Conservation (phyloP, 2,888 invertebrate species). For the Rhynchonema sp. region DNA sequence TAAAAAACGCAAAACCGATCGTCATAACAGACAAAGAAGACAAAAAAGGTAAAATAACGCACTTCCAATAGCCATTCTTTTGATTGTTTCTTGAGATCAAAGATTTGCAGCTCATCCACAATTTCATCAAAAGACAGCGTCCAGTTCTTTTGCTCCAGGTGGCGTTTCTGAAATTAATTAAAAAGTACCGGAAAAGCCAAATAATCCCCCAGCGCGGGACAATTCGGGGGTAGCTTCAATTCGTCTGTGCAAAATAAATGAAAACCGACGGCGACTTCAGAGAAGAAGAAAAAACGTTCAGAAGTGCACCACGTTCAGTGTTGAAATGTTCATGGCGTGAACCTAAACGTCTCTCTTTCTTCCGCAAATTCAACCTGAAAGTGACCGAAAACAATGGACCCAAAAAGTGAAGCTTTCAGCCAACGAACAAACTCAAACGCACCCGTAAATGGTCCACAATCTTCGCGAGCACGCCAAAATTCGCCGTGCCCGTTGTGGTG, state of each 20-base stretch:
- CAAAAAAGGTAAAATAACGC: no score
- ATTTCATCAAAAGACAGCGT: conserved; percentile 19
- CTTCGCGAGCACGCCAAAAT: conserved; percentile 21
- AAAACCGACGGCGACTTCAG: neutral
- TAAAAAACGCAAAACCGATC: no score
- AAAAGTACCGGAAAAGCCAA: neutral
- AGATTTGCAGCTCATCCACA: conserved; percentile 20
- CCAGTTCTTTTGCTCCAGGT: conserved; percentile 19
- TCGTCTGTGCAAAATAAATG: neutral
- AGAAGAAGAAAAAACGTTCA: neutral
- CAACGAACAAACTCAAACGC: no score
- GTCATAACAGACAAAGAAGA: no score
- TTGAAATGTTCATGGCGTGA: no score
- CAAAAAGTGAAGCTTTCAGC: neutral
- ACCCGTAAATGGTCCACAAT: no score
- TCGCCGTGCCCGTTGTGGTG: conserved; percentile 8
- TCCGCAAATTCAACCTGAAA: no score
- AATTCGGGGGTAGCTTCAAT: no score
- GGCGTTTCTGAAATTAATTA: conserved; percentile 20
- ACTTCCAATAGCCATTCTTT: conserved; percentile 16
- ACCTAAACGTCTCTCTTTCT: no score
- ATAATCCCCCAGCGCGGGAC: neutral
- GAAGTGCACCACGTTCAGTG: no score
- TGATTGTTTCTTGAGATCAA: conserved; percentile 15
- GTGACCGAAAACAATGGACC: neutral